A percentile compares a stretch with the other conserved stretches of the same genome.
phyloP scores from a whole-genome alignment of 2,888 invertebrate species.

The Amphimallon solstitiale region DNA sequence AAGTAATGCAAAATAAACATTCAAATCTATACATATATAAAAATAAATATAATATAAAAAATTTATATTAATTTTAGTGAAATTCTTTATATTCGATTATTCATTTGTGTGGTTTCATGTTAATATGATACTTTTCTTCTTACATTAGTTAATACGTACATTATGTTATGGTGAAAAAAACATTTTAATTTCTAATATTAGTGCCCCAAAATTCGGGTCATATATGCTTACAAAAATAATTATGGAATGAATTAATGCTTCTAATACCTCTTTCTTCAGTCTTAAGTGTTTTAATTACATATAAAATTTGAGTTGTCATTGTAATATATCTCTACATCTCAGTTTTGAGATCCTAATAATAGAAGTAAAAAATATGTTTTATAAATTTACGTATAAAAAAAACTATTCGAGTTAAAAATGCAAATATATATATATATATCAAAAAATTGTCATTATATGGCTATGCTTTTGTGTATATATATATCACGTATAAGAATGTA shows the following conservation, averaged over 20 bases:
- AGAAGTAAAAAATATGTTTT: slow-evolving; percentile 16
- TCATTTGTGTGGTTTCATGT: slow-evolving; percentile 3
- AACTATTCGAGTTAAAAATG: slow-evolving; percentile 19
- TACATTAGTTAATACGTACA: slow-evolving; percentile 1
- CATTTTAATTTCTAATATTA: slow-evolving; percentile 28
- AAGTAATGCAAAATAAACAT: slow-evolving; percentile 8
- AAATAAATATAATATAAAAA: slow-evolving; percentile 24
- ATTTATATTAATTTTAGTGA: slow-evolving; percentile 4
- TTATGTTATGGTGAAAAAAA: not conserved
- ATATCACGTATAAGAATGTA: slow-evolving; percentile 1
- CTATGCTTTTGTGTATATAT: slow-evolving; percentile 2
- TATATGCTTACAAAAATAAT: not conserved
- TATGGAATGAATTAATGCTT: slow-evolving; percentile 9
- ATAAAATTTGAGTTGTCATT: not conserved
- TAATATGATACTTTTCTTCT: not conserved
- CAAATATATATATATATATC: slow-evolving; percentile 16
- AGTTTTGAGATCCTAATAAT: slow-evolving; percentile 26
- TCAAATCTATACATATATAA: slow-evolving; percentile 24
- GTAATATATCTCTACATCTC: not conserved
- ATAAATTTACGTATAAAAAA: not conserved
- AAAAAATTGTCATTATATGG: slow-evolving; percentile 29
- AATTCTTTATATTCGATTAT: not conserved
- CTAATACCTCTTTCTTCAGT: slow-evolving; percentile 18
- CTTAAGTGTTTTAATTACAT: slow-evolving; percentile 2
- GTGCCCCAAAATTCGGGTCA: slow-evolving; percentile 4